Conservation (phyloP, 2,888 invertebrate genomes). For the Drosophila borborema region DNA sequence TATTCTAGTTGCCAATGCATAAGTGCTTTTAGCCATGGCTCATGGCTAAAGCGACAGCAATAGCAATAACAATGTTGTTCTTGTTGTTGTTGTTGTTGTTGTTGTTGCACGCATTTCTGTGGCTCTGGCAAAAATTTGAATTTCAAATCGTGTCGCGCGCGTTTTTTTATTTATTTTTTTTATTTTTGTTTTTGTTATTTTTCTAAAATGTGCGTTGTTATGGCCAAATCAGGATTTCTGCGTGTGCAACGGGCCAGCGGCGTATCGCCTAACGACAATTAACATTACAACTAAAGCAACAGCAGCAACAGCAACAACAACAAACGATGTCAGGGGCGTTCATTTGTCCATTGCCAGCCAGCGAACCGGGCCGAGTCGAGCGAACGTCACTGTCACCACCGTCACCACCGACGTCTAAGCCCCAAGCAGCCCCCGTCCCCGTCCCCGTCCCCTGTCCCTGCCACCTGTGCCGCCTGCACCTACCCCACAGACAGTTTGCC, state of each 20-base stretch:
- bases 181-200: slow-evolving; percentile 43
- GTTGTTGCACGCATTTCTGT: slow-evolving; percentile 75
- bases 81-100: slow-evolving; percentile 25
- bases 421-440: slow-evolving; percentile 26
- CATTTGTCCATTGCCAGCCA: slow-evolving; percentile 78
- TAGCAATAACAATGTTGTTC: slow-evolving; percentile 2
- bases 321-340: slow-evolving; percentile 80
- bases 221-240: slow-evolving; percentile 80
- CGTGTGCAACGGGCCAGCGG: slow-evolving; percentile 59
- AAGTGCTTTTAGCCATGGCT: slow-evolving; percentile 71
- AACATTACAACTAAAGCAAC: slow-evolving; percentile 70
- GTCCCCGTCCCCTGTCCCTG: background rate
- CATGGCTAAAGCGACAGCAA: slow-evolving; percentile 59
- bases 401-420: slow-evolving; percentile 57
- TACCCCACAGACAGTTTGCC: slow-evolving; percentile 31
- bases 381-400: slow-evolving; percentile 74
- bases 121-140: slow-evolving; percentile 71
- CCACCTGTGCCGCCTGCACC: background rate
- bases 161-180: background rate
- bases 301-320: slow-evolving; percentile 41
- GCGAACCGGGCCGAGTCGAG: slow-evolving; percentile 63
- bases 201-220: slow-evolving; percentile 77
- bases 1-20: slow-evolving; percentile 58
- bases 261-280: slow-evolving; percentile 70
- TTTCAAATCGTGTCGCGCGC: slow-evolving; percentile 72